Percentiles rank a stretch among this genome's conserved stretches.
phyloP scores from a whole-genome alignment of 1,140 invertebrate genomes.

The Campoletis sonorensis region DNA sequence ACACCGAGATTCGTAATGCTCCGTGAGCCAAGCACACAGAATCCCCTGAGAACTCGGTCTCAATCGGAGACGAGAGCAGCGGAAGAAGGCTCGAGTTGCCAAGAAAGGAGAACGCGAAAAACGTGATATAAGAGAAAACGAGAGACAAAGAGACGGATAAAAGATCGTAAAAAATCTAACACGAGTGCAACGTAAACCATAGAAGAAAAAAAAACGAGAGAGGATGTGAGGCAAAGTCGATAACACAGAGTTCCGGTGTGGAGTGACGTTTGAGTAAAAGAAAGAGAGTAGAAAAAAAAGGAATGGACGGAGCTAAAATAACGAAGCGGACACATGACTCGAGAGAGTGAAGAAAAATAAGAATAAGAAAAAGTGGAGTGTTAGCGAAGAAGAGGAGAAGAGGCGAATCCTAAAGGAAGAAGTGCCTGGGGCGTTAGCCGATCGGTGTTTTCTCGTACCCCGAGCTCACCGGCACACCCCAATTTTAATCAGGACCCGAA shows the following conservation, averaged over 20 bases:
- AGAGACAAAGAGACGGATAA: constrained; percentile 12
- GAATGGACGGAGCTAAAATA: constrained; percentile 29
- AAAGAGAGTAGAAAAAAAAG: background rate
- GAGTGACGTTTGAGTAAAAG: background rate
- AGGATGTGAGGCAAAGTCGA: background rate
- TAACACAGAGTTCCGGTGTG: constrained; percentile 1
- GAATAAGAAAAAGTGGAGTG: constrained; percentile 30
- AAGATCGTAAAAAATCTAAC: constrained; percentile 28
- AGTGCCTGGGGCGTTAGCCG: constrained; percentile 67
- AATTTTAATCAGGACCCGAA: constrained; percentile 77
- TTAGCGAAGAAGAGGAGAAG: constrained; percentile 4
- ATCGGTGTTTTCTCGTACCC: constrained; percentile 63
- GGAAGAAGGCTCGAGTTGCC: constrained; percentile 3
- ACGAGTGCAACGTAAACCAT: constrained; percentile 21
- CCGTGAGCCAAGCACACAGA: background rate
- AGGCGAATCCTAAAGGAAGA: constrained; percentile 60
- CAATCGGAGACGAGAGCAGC: constrained; percentile 17
- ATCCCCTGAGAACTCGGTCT: constrained; percentile 29
- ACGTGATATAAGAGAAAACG: constrained; percentile 13
- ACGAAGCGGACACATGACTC: constrained; percentile 45
- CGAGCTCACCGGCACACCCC: constrained; percentile 69
- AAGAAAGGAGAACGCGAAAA: constrained; percentile 23
- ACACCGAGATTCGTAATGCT: constrained; percentile 7
- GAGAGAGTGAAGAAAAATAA: constrained; percentile 40
- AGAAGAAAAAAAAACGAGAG: constrained; percentile 9